Evolutionary conservation across 2,888 invertebrate species (phyloP).

Genomic region (Phlogophora meticulosa): DNA sequence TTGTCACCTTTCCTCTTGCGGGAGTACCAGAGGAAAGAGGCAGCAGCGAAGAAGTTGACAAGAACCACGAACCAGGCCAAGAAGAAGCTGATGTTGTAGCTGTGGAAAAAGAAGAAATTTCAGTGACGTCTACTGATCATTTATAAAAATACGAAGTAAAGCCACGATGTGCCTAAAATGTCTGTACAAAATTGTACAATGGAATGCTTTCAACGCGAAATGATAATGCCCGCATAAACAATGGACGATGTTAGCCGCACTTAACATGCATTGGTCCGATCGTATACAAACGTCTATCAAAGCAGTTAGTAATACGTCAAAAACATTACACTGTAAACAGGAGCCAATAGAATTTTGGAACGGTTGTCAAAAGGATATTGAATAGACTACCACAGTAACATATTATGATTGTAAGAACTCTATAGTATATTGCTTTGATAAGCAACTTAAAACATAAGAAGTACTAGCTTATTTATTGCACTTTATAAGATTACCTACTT

Average conservation of each 20-base stretch:
- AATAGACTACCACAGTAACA: background rate
- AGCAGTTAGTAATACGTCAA: slow-evolving; percentile 41
- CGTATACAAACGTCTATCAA: slow-evolving; percentile 49
- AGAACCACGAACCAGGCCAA: slow-evolving; percentile 95
- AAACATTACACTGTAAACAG: slow-evolving; percentile 32
- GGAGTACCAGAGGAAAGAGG: slow-evolving; percentile 95
- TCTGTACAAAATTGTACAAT: slow-evolving; percentile 24
- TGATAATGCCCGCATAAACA: slow-evolving; percentile 49
- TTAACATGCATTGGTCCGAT: slow-evolving; percentile 37
- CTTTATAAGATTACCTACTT: background rate
- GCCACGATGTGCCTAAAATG: slow-evolving; percentile 10
- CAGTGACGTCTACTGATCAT: background rate
- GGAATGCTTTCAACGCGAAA: slow-evolving; percentile 52
- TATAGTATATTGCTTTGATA: background rate
- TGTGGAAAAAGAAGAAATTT: slow-evolving; percentile 66
- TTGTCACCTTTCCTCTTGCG: slow-evolving; percentile 96
- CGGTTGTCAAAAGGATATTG: background rate
- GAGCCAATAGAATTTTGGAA: slow-evolving; percentile 15
- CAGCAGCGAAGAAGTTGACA: slow-evolving; percentile 93
- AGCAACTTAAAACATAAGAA: background rate
- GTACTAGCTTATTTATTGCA: too few species aligned
- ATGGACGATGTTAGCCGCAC: slow-evolving; percentile 42
- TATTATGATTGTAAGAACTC: background rate
- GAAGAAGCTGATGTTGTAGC: slow-evolving; percentile 94
- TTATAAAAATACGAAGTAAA: background rate